phyloP scores from a whole-genome alignment of 2,888 invertebrate species.

The Drosophila pseudotalamancana region DNA sequence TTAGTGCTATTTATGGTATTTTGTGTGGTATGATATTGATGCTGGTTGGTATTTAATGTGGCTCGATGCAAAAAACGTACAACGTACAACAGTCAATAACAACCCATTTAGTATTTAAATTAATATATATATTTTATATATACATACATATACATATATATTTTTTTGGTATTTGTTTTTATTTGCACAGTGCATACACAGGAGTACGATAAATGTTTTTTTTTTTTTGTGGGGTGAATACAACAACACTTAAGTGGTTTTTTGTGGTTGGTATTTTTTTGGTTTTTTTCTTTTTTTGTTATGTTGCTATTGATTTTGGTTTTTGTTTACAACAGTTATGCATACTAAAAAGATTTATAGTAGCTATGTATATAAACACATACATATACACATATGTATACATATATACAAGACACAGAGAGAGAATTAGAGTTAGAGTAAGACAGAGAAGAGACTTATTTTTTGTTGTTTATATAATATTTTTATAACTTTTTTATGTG shows the following conservation, averaged over 20 bases:
- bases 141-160: no score
- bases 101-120: slow-evolving; percentile 37
- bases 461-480: neutral
- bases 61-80: slow-evolving; percentile 34
- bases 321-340: slow-evolving; percentile 50
- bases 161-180: slow-evolving; percentile 17
- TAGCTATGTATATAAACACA: slow-evolving; percentile 18
- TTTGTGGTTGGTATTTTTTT: slow-evolving; percentile 5
- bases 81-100: slow-evolving; percentile 52
- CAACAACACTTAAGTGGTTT: slow-evolving; percentile 13
- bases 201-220: slow-evolving; percentile 21
- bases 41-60: neutral
- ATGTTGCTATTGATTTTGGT: no score
- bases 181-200: slow-evolving; percentile 59
- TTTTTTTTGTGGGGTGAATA: slow-evolving; percentile 11
- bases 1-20: neutral
- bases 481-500: slow-evolving; percentile 6
- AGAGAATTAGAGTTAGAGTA: slow-evolving; percentile 4
- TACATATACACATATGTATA: slow-evolving; percentile 16
- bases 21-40: no score
- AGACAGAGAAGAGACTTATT: slow-evolving; percentile 11
- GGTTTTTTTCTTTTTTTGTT: neutral
- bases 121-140: neutral
- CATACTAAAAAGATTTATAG: slow-evolving; percentile 41
- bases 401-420: slow-evolving; percentile 17